phyloP scores from a whole-genome alignment of 2,797 vertebrate genomes.

The Loris lydekkerianus region DNA sequence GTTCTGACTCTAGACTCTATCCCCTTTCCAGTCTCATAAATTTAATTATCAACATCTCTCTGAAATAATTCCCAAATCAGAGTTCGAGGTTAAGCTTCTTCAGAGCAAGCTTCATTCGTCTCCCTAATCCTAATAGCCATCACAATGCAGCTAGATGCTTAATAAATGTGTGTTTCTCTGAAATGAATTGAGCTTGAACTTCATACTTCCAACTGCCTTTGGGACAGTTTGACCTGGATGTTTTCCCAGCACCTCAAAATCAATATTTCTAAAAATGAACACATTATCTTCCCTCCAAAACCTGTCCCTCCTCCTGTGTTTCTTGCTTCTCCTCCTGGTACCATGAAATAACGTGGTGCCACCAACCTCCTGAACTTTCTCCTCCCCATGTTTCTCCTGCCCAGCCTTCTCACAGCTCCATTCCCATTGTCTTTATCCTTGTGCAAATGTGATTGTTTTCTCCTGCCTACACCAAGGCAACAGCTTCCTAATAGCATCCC shows the following conservation, averaged over 20 bases:
- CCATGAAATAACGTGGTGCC: not conserved
- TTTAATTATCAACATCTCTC: not conserved
- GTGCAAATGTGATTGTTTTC: not conserved
- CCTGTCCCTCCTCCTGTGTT: not conserved
- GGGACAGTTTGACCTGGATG: conserved; percentile 4
- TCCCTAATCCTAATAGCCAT: not conserved
- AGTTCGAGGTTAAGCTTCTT: not conserved
- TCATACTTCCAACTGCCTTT: not conserved
- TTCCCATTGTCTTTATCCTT: not conserved
- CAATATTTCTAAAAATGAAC: conserved; percentile 54
- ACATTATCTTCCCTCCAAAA: not conserved
- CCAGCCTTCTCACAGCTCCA: not conserved
- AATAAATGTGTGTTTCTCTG: not conserved
- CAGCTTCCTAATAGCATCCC: not conserved
- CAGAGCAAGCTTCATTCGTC: not conserved
- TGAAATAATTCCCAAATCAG: not conserved
- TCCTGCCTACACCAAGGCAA: not conserved
- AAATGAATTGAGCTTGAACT: conserved; percentile 42
- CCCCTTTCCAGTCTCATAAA: not conserved
- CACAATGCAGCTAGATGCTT: not conserved
- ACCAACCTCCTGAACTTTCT: not conserved
- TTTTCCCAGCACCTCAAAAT: conserved; percentile 47
- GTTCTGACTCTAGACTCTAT: not conserved
- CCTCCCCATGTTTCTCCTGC: not conserved
- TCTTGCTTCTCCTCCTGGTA: not conserved